phyloP scores from a whole-genome alignment of 2,113 vertebrate species.

The Perca fluviatilis region DNA sequence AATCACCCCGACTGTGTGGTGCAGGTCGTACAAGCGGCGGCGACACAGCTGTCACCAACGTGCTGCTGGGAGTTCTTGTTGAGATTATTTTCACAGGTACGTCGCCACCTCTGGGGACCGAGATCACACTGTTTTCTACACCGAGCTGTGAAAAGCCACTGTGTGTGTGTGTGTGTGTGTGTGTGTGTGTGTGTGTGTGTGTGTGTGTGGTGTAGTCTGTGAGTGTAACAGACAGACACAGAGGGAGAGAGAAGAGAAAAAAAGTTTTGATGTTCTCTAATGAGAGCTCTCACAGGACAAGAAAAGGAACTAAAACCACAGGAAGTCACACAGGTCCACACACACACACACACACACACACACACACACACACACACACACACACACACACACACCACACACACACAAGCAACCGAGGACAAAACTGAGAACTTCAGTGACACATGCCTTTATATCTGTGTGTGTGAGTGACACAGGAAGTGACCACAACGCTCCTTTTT shows the following conservation, averaged over 20 bases:
- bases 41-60: not conserved
- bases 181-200: not conserved
- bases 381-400: constrained; percentile 3
- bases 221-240: not conserved
- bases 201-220: not conserved
- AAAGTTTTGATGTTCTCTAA: constrained; percentile 19
- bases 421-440: not conserved
- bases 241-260: accelerated
- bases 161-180: not conserved
- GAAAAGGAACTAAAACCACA: constrained; percentile 22
- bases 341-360: not conserved
- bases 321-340: not conserved
- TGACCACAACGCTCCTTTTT: not conserved
- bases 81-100: constrained; percentile 1
- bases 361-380: constrained; percentile 10
- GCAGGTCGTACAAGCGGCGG: not conserved
- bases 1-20: not conserved
- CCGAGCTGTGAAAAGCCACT: not conserved
- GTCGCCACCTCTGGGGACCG: not conserved
- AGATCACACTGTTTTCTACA: constrained; percentile 1
- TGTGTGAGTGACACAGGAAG: not conserved
- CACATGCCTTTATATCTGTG: not conserved
- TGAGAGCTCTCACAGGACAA: constrained; percentile 17
- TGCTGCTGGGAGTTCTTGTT: not conserved
- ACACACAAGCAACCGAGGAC: not conserved